Evolutionary conservation across 2,113 vertebrate genomes (phyloP).

Genomic region (Pterocles orientalis): DNA sequence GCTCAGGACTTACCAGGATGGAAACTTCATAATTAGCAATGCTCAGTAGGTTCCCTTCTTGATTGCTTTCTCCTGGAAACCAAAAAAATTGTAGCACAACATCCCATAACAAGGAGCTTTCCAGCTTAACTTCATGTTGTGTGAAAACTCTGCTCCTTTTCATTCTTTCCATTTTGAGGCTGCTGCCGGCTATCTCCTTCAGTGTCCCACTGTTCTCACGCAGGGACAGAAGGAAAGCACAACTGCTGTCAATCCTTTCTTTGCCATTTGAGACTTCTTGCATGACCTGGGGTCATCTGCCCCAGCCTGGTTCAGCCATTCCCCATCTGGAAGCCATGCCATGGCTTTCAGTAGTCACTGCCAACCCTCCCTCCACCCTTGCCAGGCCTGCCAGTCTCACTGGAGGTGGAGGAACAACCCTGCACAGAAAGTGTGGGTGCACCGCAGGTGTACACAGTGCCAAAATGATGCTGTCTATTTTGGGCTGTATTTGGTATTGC

Average conservation of each 20-base stretch:
- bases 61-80: neutral
- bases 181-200: neutral
- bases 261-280: neutral
- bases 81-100: neutral
- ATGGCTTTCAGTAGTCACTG: neutral
- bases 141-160: neutral
- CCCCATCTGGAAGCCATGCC: neutral
- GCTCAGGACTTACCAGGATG: neutral
- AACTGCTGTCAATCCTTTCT: neutral
- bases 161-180: neutral
- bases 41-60: neutral
- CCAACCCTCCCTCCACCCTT: neutral
- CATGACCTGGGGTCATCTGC: neutral
- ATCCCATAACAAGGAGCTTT: neutral
- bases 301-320: neutral
- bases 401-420: neutral
- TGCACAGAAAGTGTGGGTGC: neutral
- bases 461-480: rapidly evolving
- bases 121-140: neutral
- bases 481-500: neutral
- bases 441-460: neutral
- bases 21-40: neutral
- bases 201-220: neutral
- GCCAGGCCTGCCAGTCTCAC: neutral
- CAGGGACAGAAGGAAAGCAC: neutral